Evolutionary conservation across 2,888 invertebrate species (phyloP).

Genomic region (Oegoconia quadripuncta): DNA sequence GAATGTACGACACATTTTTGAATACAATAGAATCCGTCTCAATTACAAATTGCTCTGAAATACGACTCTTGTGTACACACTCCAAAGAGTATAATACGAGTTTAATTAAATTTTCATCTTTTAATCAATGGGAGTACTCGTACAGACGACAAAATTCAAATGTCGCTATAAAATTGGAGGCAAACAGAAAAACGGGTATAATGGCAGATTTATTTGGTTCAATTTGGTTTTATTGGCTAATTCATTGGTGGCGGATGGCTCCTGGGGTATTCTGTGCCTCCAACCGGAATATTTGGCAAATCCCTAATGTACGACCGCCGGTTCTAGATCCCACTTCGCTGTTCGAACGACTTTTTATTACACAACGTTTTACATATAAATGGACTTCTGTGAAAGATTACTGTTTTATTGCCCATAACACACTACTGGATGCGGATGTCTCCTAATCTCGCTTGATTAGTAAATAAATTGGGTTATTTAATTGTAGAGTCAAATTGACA

Average conservation of each 20-base stretch:
- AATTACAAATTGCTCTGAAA: no score
- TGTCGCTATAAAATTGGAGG: slow-evolving; percentile 14
- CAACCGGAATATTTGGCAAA: slow-evolving; percentile 50
- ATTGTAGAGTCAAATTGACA: slow-evolving; percentile 6
- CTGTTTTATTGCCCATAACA: slow-evolving; percentile 40
- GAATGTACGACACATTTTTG: no score
- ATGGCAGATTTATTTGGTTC: slow-evolving; percentile 71
- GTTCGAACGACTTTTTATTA: slow-evolving; percentile 54
- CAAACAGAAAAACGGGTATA: slow-evolving; percentile 61
- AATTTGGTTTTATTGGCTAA: slow-evolving; percentile 76
- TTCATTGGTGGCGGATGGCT: slow-evolving; percentile 63
- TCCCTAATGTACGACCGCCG: slow-evolving; percentile 46
- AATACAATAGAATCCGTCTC: no score
- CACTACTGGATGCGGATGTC: slow-evolving; percentile 15
- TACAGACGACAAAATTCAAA: slow-evolving; percentile 3
- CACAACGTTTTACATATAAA: slow-evolving; percentile 62
- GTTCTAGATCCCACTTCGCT: slow-evolving; percentile 39
- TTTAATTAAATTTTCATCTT: not conserved
- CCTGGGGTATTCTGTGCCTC: slow-evolving; percentile 34
- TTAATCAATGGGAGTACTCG: no score
- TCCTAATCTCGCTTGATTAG: slow-evolving; percentile 10
- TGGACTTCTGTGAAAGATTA: slow-evolving; percentile 41
- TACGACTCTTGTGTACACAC: no score
- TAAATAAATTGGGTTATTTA: not conserved
- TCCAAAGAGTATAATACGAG: no score